Evolutionary conservation across 2,888 invertebrate species (phyloP), one percentile per base, ranked within the genome.

Genomic region (Philereme vetulata): DNA sequence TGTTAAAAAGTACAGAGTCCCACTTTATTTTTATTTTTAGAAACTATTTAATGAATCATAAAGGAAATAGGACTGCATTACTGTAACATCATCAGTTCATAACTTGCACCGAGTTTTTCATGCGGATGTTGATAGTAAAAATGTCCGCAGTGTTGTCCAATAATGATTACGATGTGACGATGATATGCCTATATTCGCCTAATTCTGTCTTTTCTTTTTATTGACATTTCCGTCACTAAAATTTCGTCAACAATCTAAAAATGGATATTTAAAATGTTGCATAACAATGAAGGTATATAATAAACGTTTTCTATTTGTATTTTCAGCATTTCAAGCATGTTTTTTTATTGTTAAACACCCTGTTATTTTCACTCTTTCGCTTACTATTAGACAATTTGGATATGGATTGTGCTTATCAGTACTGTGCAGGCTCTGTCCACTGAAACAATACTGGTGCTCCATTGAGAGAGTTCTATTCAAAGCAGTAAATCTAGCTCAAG

Each of bases 61-160:
- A n/a, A n/a, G n/a, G n/a, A n/a, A n/a, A n/a, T n/a, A n/a, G n/a
- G n/a, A n/a, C 21, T 21, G 21, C 21, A 21, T 2, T 21, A 21
- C 2, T 21, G 21, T 21, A 21, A 21, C 1, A 21, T 1, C 21
- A 21, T 38, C 38, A 56, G 51, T 45, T 54, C 40, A 4, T 65
- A 32, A 4, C 62, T 66, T 68, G 56, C 0, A 1, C 56, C 67
- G 47, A 9, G 51, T 48, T 44, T n/a, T 56, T 46, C 51, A 62
- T 64, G 68, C 68, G 72, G 69, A 70, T 69, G 58, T 58, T 34
- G 45, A 38, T 62, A 58, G 63, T 75, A 71, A 73, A 77, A 75
- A 76, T 62, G 64, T 72, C 73, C 64, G 70, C 73, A 74, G 64
- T 65, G 60, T 68, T 52, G 56, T 51, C 44, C 51, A 54, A 21